Percentiles rank a stretch among this genome's conserved stretches.
These are phyloP conservation scores for Dolichoris vasculosae DNA, from an alignment of 1,140 invertebrate genomes.

Conservation along the genomic window DNA sequence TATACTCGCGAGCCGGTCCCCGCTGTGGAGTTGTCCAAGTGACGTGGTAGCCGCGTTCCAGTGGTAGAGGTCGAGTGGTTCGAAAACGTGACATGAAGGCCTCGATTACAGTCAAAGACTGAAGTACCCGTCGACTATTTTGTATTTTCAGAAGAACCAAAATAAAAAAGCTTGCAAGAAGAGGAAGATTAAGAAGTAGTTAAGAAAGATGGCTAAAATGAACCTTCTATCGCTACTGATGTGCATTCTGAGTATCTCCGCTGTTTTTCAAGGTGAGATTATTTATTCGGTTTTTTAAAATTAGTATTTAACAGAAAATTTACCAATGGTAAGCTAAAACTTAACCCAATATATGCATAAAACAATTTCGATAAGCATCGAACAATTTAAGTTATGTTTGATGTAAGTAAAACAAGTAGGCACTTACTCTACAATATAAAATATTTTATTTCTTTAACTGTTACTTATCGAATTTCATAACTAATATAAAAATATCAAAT, in stretches of 20 bases:
- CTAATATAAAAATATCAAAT: too few relatives aligned
- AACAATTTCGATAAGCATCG: too few relatives aligned
- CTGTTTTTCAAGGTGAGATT: conserved; percentile 66
- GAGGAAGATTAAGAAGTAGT: neutral
- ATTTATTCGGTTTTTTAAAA: neutral
- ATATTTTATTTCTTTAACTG: too few relatives aligned
- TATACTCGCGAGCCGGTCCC: neutral
- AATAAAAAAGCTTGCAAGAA: neutral
- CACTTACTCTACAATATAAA: too few relatives aligned
- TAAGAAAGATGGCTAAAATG: conserved; percentile 58
- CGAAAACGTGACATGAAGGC: neutral
- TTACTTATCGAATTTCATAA: too few relatives aligned
- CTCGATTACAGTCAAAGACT: neutral
- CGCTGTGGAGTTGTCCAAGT: too few relatives aligned
- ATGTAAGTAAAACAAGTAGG: too few relatives aligned
- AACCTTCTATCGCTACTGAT: conserved; percentile 63
- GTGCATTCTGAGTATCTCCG: conserved; percentile 61
- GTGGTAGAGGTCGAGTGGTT: neutral
- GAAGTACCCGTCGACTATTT: neutral
- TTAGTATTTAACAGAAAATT: too few relatives aligned
- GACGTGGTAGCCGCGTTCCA: too few relatives aligned
- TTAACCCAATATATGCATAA: too few relatives aligned
- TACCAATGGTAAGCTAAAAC: too few relatives aligned
- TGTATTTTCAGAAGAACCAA: neutral
- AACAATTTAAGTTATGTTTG: too few relatives aligned